Conservation (phyloP, 2,113 vertebrate species). For the Burhinus bistriatus region DNA sequence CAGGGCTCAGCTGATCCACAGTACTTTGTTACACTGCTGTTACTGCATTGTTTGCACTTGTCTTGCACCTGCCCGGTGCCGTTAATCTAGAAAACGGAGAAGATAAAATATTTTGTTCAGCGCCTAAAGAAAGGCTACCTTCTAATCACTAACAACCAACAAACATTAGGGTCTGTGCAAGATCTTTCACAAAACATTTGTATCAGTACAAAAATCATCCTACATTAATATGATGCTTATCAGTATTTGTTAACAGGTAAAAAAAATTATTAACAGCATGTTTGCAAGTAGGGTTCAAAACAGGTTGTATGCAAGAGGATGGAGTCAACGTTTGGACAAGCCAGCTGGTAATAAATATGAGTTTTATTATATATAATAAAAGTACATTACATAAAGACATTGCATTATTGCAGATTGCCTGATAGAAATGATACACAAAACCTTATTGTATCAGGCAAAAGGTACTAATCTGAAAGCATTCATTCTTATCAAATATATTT, state of each 20-base stretch:
- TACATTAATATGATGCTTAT: background rate
- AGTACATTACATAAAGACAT: background rate
- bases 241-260: background rate
- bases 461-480: background rate
- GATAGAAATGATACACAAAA: background rate
- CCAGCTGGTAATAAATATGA: background rate
- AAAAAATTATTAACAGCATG: background rate
- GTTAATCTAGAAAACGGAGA: background rate
- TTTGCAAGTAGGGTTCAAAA: background rate
- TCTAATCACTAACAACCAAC: background rate
- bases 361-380: slow-evolving; percentile 3
- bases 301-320: background rate
- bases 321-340: background rate
- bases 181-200: background rate
- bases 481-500: background rate
- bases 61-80: background rate
- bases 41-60: background rate
- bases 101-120: background rate
- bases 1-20: background rate
- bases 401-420: background rate
- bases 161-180: background rate
- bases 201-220: background rate
- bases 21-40: background rate
- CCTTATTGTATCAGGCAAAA: background rate
- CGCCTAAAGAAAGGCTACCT: background rate